Percentiles rank a stretch among this genome's conserved stretches.
Conservation (phyloP, 2,888 invertebrate genomes). For the Loripinus fragilis region DNA sequence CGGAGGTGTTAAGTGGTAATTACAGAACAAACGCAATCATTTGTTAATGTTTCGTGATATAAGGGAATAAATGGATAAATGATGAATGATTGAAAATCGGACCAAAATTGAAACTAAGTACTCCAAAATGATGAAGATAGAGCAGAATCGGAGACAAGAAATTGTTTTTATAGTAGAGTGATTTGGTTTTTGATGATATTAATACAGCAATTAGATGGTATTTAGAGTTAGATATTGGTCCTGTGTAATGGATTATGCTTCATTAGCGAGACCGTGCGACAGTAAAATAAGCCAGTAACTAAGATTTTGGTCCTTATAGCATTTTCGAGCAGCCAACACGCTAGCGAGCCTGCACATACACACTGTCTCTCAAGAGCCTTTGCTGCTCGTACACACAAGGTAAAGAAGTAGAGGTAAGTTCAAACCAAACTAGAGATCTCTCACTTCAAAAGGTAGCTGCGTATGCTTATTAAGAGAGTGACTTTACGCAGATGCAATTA, state of each 20-base stretch:
- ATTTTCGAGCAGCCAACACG: too few species aligned
- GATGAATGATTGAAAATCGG: constrained; percentile 19
- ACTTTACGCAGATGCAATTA: too few species aligned
- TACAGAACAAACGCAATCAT: constrained; percentile 17
- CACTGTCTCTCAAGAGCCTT: too few species aligned
- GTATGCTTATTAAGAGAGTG: too few species aligned
- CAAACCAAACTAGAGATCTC: too few species aligned
- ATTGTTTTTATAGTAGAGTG: constrained; percentile 13
- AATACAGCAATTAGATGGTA: constrained; percentile 20
- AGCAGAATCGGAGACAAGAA: constrained; percentile 15
- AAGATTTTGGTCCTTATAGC: too few species aligned
- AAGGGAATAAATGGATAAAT: constrained; percentile 16
- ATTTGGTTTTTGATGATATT: constrained; percentile 15
- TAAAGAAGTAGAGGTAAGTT: too few species aligned
- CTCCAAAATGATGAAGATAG: constrained; percentile 17
- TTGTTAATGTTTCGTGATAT: constrained; percentile 17
- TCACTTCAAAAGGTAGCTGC: too few species aligned
- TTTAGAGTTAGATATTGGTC: not conserved
- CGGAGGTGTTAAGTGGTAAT: constrained; percentile 17
- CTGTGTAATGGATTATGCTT: not conserved
- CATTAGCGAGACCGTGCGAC: too few species aligned
- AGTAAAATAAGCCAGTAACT: too few species aligned
- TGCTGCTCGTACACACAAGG: too few species aligned
- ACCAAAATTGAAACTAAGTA: constrained; percentile 19
- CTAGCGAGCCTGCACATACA: too few species aligned